A percentile compares a stretch with the other conserved stretches of the same genome.
Evolutionary conservation across 2,797 vertebrate species (phyloP).

Genomic region (Neosalanx taihuensis): DNA sequence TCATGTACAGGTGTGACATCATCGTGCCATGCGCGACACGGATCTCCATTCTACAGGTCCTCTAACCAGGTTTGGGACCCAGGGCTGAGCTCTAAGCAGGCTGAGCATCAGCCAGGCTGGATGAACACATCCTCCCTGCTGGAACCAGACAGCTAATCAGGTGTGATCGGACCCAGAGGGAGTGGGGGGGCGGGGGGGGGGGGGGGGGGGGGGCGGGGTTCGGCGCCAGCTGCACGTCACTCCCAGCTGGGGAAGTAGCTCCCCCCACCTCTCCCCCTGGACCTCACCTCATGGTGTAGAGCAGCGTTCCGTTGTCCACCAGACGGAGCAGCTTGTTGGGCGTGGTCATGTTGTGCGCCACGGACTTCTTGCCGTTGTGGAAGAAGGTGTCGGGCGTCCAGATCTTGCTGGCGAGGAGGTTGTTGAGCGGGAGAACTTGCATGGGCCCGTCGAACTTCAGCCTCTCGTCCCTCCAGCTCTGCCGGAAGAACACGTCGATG

Average conservation of each 20-base stretch:
- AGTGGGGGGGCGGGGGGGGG: no score
- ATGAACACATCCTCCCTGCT: neutral
- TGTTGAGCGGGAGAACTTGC: slow-evolving; percentile 95
- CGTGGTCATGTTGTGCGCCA: slow-evolving; percentile 99
- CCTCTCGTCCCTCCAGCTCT: slow-evolving; percentile 95
- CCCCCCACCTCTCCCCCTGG: no score
- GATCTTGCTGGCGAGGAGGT: slow-evolving; percentile 96
- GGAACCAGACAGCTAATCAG: neutral
- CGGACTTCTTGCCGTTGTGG: slow-evolving; percentile 98
- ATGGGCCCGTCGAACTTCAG: slow-evolving; percentile 97
- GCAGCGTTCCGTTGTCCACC: slow-evolving; percentile 94
- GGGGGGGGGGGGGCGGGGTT: no score
- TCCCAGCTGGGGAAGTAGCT: neutral
- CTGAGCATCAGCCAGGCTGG: slow-evolving; percentile 32
- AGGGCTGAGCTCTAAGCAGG: slow-evolving; percentile 15
- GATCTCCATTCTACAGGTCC: neutral
- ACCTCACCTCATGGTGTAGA: slow-evolving; percentile 96
- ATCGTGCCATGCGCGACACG: no score
- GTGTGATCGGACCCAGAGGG: neutral
- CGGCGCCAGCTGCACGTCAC: neutral
- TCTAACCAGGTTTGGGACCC: slow-evolving; percentile 23
- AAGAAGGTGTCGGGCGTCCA: slow-evolving; percentile 99
- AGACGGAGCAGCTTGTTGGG: slow-evolving; percentile 97
- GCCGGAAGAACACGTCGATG: slow-evolving; percentile 97
- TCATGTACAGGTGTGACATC: no score